These are phyloP conservation scores for Meloidogyne floridensis DNA, from an alignment of 1,140 invertebrate species.

Conservation along the genomic window DNA sequence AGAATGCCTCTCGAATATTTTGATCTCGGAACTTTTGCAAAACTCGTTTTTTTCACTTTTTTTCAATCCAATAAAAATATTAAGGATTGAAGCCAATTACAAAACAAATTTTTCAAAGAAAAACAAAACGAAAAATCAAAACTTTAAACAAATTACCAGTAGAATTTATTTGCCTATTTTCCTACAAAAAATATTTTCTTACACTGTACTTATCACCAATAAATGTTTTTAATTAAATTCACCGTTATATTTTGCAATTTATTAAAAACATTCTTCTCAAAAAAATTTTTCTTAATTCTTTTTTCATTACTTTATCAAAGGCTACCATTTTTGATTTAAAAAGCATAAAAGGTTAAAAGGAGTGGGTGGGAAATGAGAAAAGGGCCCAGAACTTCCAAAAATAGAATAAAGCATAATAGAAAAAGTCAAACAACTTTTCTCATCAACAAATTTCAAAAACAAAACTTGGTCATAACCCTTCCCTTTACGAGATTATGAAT, in stretches of 20 bases:
- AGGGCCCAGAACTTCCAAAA: neutral
- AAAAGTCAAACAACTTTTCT: neutral
- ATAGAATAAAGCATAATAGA: constrained; percentile 14
- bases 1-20: no score
- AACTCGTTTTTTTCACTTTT: no score
- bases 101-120: neutral
- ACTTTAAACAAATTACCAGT: neutral
- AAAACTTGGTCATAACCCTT: neutral
- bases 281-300: neutral
- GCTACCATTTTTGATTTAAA: constrained; percentile 11
- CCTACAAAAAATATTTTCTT: constrained; percentile 6
- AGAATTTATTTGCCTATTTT: constrained; percentile 4
- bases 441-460: neutral
- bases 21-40: no score
- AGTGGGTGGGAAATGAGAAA: neutral
- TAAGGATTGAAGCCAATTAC: no score
- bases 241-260: no score
- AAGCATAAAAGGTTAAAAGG: neutral
- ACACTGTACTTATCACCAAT: no score
- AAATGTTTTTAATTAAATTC: no score
- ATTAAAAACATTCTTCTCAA: neutral
- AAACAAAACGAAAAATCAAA: neutral
- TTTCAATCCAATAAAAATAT: no score
- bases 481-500: neutral
- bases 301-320: neutral